Evolutionary conservation across 2,888 invertebrate genomes (phyloP), one percentile per base, ranked within the genome.

Genomic region (Watsonalla binaria): DNA sequence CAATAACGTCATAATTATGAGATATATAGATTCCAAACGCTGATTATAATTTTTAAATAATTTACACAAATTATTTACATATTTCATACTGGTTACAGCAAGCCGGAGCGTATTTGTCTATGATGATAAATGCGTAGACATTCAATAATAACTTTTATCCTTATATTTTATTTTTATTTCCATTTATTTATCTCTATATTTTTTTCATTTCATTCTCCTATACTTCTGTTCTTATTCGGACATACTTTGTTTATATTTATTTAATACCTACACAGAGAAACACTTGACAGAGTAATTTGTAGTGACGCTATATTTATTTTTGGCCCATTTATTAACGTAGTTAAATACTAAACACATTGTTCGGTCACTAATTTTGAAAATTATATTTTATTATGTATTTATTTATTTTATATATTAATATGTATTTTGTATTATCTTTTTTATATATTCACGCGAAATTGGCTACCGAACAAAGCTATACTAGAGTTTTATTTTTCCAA

Each of bases 251-350:
- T 49, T 49, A 37, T 37, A 37, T 53, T 60, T 63, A 73, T 76
- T 78, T 77, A 74, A 78, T 78, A 87, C 88, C 86, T 86, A 88
- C 87, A 90, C 90, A 91, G 90, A 90, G 90, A 88, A 90, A 90
- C 90, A 90, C 90, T 89, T 84, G 77, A 90, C 90, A 90, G 65
- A 84, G 73, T 84, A 79, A 82, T 80, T 42, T 70, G 84, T 86
- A 84, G 84, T 76, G 62, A 76, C 68, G 89, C 88, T 86, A 84
- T 81, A 78, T 82, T 83, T 79, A 84, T 78, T 82, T 42, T 87
- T 84, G 84, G 87, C 84, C 87, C 86, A 24, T 81, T 79, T 65
- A 79, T 81, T 84, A 84, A 85, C 78, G 82, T 89, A 89, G 88
- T 65, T 66, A 57, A 11, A 11, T 66, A 57, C 53, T 58, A 56